Base-by-base conservation (phyloP, 2,113 vertebrate genomes). In the Phodopus roborovskii region DNA sequence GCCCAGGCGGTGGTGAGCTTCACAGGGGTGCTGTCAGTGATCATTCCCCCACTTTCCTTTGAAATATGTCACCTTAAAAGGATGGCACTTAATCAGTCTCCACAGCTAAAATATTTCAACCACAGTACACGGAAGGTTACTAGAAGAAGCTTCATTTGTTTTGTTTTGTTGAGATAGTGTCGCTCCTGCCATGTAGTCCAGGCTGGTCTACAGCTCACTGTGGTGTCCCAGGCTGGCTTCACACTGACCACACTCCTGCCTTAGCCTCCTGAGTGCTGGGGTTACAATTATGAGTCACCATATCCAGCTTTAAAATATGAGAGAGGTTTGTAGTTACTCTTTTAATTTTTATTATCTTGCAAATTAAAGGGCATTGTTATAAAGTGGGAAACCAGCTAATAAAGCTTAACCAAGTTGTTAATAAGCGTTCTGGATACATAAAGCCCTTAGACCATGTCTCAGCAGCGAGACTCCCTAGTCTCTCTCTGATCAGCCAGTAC, bases 291-390 rank as follows among this genome's bases (percentile, higher is more conserved):
- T 19, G 15, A 88, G 50, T 68, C 85, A 30, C 85, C 12, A 17
- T 39, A 15, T 1, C 12, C 24, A 0, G 68, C 48, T 28, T 56
- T 71, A 56, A 73, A 56, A 58, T 77, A 89, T 75, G 24, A 85
- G 62, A 81, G 92, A 92, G 66, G 58, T 82, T 92, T 95, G 81
- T 87, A 84, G 77, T 94, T 94, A 62, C n/a, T 95, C 60, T 86
- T 91, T 96, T 94, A 90, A 96, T 95, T 95, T 97, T 96, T 94
- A 97, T 77, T 92, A 42, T 64, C 92, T 92, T 94, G 60, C 96
- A 94, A 97, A 93, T 92, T 78, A 96, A 93, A 85, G 90, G 94
- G 45, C 62, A 89, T 50, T 77, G 66, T 85, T 94, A 73, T 36
- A 78, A 84, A 95, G 58, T 50, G 64, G 81, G 92, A 95, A 82